phyloP scores from a whole-genome alignment of 2,113 vertebrate species.

The Crypturellus undulatus region DNA sequence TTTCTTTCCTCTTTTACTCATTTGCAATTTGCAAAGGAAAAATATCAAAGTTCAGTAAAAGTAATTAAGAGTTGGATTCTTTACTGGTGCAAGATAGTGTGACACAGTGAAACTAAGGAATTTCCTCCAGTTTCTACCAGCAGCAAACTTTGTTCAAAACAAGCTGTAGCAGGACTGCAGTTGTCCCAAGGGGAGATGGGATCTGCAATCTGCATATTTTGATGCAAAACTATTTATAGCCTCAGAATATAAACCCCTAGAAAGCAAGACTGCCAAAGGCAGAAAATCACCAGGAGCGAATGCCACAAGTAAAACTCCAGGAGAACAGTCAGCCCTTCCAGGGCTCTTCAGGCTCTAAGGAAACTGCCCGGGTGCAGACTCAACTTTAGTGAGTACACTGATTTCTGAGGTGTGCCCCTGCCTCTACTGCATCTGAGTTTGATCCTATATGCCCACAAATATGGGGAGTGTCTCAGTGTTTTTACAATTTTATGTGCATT shows the following conservation, averaged over 20 bases:
- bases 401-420: neutral
- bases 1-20: neutral
- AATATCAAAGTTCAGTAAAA: neutral
- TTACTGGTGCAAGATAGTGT: neutral
- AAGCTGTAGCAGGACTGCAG: neutral
- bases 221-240: neutral
- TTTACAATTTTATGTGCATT: slow-evolving; percentile 76
- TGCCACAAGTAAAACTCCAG: neutral
- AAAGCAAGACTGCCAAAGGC: neutral
- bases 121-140: neutral
- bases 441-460: slow-evolving; percentile 58
- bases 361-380: neutral
- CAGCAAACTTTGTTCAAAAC: neutral
- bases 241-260: neutral
- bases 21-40: neutral
- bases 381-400: fast-evolving
- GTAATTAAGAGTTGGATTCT: neutral
- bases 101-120: neutral
- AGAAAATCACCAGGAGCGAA: neutral
- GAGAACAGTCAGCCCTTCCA: fast-evolving
- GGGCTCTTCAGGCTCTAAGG: neutral
- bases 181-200: neutral
- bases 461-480: slow-evolving; percentile 60
- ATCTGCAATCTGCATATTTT: neutral
- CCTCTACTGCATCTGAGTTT: neutral